A percentile compares a stretch with the other conserved stretches of the same genome.
Evolutionary conservation across 2,888 invertebrate species (phyloP).

Genomic region (Amiota communis): DNA sequence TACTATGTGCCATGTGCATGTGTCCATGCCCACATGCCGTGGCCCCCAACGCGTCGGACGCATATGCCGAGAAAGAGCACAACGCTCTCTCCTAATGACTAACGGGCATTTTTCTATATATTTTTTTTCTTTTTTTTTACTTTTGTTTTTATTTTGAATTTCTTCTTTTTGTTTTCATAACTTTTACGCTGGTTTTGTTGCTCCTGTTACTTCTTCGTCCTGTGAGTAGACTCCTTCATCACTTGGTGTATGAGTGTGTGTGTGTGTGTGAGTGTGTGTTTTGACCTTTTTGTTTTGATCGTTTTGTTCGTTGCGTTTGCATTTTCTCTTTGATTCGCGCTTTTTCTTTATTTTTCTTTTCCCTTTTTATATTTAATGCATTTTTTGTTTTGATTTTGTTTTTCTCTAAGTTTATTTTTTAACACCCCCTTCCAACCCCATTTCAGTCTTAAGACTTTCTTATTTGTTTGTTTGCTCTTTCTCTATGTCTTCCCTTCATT

Average conservation of each 20-base stretch:
- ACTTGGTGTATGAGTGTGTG: slow-evolving; percentile 32
- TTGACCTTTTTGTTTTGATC: slow-evolving; percentile 63
- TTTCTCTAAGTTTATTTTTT: not conserved
- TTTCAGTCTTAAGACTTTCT: not conserved
- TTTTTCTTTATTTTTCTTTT: slow-evolving; percentile 3
- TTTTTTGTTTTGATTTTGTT: not conserved
- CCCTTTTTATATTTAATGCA: too few relatives aligned
- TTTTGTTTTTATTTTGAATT: slow-evolving; percentile 19
- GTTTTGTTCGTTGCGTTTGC: slow-evolving; percentile 64
- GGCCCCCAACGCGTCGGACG: too few relatives aligned
- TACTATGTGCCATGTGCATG: too few relatives aligned
- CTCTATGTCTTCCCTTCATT: not conserved
- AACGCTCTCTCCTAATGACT: slow-evolving; percentile 55
- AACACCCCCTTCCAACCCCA: too few relatives aligned
- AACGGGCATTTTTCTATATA: slow-evolving; percentile 54
- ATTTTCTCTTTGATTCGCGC: not conserved
- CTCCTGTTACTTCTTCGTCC: slow-evolving; percentile 23
- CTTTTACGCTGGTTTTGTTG: slow-evolving; percentile 27
- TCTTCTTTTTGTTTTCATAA: slow-evolving; percentile 39
- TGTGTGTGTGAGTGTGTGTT: slow-evolving; percentile 39
- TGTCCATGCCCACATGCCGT: too few relatives aligned
- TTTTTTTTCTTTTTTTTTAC: slow-evolving; percentile 27
- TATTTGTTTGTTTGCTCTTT: not conserved
- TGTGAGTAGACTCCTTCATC: not conserved
- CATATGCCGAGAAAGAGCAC: not conserved